Conservation (phyloP, 2,888 invertebrate genomes). For the Bellardia pandia region DNA sequence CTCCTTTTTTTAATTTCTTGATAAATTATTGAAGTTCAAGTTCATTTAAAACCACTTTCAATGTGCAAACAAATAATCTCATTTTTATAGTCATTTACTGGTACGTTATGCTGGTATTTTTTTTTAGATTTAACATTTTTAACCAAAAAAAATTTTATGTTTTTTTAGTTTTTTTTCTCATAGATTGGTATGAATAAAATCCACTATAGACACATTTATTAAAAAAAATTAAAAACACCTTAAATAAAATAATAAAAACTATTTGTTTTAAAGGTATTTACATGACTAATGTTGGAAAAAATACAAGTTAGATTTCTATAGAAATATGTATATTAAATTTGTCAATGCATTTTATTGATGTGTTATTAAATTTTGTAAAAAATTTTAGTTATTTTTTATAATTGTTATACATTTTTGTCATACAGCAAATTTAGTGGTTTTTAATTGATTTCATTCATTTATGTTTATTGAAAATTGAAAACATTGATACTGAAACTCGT, state of each 20-base stretch:
- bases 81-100: neutral
- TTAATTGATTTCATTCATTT: constrained; percentile 7
- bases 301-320: neutral
- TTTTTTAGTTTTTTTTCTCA: neutral
- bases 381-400: neutral
- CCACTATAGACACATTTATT: constrained; percentile 1
- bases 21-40: constrained; percentile 57
- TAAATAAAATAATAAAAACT: neutral
- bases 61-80: constrained; percentile 39
- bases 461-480: neutral
- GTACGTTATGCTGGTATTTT: constrained; percentile 4
- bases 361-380: neutral
- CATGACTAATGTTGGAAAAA: neutral
- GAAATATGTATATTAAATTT: neutral
- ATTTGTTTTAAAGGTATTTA: neutral
- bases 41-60: constrained; percentile 46
- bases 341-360: neutral
- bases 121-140: neutral
- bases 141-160: neutral
- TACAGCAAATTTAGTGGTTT: neutral
- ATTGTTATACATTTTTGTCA: neutral
- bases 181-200: neutral
- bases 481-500: constrained; percentile 5
- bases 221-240: neutral
- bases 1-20: constrained; percentile 12